Percentiles rank a stretch among this genome's conserved stretches.
Evolutionary conservation across 1,140 invertebrate genomes (phyloP).

Genomic region (Saxidomus purpurata): DNA sequence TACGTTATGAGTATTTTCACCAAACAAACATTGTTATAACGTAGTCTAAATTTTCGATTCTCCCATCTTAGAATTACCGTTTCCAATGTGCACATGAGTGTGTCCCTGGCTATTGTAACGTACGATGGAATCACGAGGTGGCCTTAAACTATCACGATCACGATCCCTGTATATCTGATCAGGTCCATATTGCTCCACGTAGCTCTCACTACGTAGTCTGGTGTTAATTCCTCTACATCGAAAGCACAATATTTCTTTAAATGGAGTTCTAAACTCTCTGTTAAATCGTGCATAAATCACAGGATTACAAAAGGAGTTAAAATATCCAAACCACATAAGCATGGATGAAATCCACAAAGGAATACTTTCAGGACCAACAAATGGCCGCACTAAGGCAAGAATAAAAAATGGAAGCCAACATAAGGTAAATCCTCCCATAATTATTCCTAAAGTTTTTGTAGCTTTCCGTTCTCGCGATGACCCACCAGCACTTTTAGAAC

Average conservation of each 20-base stretch:
- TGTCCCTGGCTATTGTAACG: constrained; percentile 84
- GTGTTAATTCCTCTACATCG: constrained; percentile 86
- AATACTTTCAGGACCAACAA: constrained; percentile 73
- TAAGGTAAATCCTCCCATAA: constrained; percentile 84
- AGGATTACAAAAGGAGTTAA: constrained; percentile 88
- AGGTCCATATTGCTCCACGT: constrained; percentile 86
- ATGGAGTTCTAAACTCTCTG: constrained; percentile 87
- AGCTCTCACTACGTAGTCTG: constrained; percentile 87
- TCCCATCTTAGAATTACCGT: constrained; percentile 77
- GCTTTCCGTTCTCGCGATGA: constrained; percentile 92
- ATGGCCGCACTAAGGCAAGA: constrained; percentile 81
- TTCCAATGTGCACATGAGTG: constrained; percentile 82
- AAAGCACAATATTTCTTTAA: constrained; percentile 87
- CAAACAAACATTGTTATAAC: background rate
- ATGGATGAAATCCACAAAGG: constrained; percentile 85
- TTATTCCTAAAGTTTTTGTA: constrained; percentile 95
- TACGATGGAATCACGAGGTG: constrained; percentile 81
- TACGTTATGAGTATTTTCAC: background rate
- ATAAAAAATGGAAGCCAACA: constrained; percentile 86
- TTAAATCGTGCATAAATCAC: constrained; percentile 88
- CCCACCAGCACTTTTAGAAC: constrained; percentile 56
- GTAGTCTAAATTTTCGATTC: constrained; percentile 72
- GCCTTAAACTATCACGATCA: constrained; percentile 79
- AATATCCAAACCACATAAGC: constrained; percentile 87
- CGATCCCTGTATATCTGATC: constrained; percentile 71